Evolutionary conservation across 1,140 invertebrate genomes (phyloP), one percentile per base, ranked within the genome.

Genomic region (Drosophila orosa): DNA sequence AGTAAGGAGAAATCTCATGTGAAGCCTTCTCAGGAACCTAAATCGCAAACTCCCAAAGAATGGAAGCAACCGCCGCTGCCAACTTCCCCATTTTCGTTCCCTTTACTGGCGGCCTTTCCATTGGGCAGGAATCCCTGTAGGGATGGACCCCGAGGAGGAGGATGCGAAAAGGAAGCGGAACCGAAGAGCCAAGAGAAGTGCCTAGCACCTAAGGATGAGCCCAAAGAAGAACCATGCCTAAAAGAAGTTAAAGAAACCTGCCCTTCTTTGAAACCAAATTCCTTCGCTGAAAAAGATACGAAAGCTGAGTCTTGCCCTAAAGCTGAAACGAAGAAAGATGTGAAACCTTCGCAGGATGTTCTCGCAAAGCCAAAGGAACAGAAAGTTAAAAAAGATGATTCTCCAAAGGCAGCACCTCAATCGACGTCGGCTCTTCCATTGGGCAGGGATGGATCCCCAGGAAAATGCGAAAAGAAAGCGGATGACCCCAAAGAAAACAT

Each of bases 81-180:
- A 8, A 17, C 44, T 8, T 10, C 10, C 25, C 19, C 7, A 1
- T 40, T 31, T 25, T 5, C 59, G 5, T 50, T 67, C 2, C 65
- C 65, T 0, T 7, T 67, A 5, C 2, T 31, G 0, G 4, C 22
- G 4, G 60, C 65, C 10, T 68, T 66, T 68, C 65, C 65, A 1
- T 1, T 9, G 19, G 65, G 60, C 3, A 68, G 65, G 12, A 66
- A 68, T 52, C 65, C 65, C 0, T 68, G 65, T 35, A 12, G 31
- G 10, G 65, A 68, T 68, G 65, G 65, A 7, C 60, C 44, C 7
- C n/a, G 35, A n/a, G 19, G 12, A n/a, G 33, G 24, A 5, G 31
- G 4, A 15, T 10, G 12, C 5, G 9, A 25, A 17, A 5, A 17
- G 0, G 12, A 19, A 31, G 19, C 0, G 12, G 10, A 50, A 19